Base-by-base conservation (phyloP, 2,113 vertebrate genomes). In the Cinclus mexicanus region DNA sequence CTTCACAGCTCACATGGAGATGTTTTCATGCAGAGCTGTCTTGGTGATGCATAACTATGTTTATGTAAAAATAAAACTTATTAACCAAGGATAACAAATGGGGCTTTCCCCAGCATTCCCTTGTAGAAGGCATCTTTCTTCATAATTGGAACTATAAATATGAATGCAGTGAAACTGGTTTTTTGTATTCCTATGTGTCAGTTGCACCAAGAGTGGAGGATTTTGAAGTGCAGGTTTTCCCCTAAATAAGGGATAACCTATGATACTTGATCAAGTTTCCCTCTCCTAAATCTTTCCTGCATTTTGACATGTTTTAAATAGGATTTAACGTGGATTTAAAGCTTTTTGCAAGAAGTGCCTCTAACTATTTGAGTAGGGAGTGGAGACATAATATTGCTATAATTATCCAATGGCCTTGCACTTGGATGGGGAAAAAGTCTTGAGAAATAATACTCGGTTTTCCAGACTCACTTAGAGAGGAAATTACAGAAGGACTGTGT, bases 91-190 rank as follows among this genome's bases (percentile, higher is more conserved):
- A 42, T 90, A 92, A 92, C 59, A 88, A 97, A 90, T 69, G 19
- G 46, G 57, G 25, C 71, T 92, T 19, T 90, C 88, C 71, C 87
- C 92, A 80, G 71, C 75, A 70, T 93, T 93, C 85, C 57, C 7
- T 53, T 70, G 53, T 80, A 85, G 75, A 60, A 87, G 63, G 19
- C 79, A 80, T 92, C 55, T 79, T 90, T 93, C 88, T 90, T 93
- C 46, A 59, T 95, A 95, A 92, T 92, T 95, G 71, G 75, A 76
- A 50, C 85, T 93, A 83, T 95, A 93, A 97, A 95, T 97, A 94
- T 90, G 85, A 77, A 95, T 88, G 88, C 1, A 2, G 53, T 46
- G 78, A 53, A 85, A 46, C 23, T 61, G 29, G 3, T 15, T 68
- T 72, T 82, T 59, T 94, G 49, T 83, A 46, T 85, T 87, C 41